Evolutionary conservation across 2,113 vertebrate genomes (phyloP).

Genomic region (Perccottus glenii): DNA sequence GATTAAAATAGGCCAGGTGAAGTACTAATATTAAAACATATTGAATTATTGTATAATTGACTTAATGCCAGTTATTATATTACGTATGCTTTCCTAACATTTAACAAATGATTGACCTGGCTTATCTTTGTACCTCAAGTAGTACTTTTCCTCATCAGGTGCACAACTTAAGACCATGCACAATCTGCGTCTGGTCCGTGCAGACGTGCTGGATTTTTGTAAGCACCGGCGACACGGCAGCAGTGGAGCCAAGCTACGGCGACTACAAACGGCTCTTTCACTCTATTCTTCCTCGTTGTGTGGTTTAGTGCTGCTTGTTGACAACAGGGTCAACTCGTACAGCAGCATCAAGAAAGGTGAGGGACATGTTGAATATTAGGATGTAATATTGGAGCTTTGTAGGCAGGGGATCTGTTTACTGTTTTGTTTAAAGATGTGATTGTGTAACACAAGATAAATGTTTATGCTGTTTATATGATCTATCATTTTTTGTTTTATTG

Average conservation of each 20-base stretch:
- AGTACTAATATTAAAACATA: too few species aligned
- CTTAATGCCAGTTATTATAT: too few species aligned
- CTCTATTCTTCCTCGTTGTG: constrained; percentile 95
- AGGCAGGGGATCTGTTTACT: neutral
- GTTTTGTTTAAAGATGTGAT: neutral
- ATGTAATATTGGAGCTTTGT: neutral
- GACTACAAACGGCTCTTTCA: constrained; percentile 93
- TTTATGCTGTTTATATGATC: neutral
- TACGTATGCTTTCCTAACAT: too few species aligned
- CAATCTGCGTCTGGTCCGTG: constrained; percentile 90
- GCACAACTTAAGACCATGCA: constrained; percentile 99
- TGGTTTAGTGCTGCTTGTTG: constrained; percentile 92
- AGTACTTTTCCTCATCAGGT: constrained; percentile 73
- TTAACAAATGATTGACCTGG: too few species aligned
- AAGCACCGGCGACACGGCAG: constrained; percentile 89
- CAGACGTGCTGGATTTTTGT: constrained; percentile 93
- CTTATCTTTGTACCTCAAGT: neutral
- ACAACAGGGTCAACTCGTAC: constrained; percentile 96
- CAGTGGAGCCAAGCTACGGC: constrained; percentile 89
- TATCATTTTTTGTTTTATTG: neutral
- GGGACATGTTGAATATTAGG: constrained; percentile 7
- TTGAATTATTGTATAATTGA: too few species aligned
- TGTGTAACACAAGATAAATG: too few species aligned
- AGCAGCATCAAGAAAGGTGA: constrained; percentile 96
- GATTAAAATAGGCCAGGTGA: too few species aligned